phyloP scores from a whole-genome alignment of 2,113 vertebrate species.

The Lontra canadensis region DNA sequence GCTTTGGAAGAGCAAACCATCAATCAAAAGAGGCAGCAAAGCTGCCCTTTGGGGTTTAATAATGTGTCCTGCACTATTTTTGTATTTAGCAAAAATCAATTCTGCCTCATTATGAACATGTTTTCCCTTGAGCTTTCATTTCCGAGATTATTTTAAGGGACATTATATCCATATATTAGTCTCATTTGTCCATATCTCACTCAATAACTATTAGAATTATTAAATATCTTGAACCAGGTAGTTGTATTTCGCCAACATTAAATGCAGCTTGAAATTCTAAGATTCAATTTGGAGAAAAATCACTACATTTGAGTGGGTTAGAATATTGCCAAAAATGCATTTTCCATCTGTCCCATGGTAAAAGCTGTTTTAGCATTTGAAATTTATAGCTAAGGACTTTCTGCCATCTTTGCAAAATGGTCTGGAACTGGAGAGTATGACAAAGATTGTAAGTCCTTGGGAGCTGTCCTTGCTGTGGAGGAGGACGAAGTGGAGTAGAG shows the following conservation, averaged over 20 bases:
- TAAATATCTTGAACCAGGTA: conserved; percentile 69
- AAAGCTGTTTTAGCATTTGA: conserved; percentile 10
- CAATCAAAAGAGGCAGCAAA: not conserved
- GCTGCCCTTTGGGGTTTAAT: conserved; percentile 45
- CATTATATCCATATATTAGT: conserved; percentile 60
- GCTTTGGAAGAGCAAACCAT: not conserved
- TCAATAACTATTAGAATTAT: conserved; percentile 68
- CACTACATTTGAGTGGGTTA: conserved; percentile 46
- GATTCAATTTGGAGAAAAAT: conserved; percentile 70
- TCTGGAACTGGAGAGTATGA: not conserved
- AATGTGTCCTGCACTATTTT: conserved; percentile 57
- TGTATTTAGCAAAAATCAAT: conserved; percentile 66
- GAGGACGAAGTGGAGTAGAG: not conserved
- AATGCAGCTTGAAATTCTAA: conserved; percentile 66
- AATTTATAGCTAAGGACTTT: conserved; percentile 29
- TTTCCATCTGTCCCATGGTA: conserved; percentile 44
- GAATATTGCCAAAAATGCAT: conserved; percentile 51
- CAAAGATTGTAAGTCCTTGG: not conserved
- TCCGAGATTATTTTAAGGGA: conserved; percentile 66
- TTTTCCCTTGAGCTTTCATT: conserved; percentile 52
- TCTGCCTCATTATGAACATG: conserved; percentile 58
- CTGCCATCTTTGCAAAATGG: not conserved
- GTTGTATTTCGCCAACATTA: conserved; percentile 55
- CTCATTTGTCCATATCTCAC: conserved; percentile 55
- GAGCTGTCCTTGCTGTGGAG: not conserved